A percentile compares a stretch with the other conserved stretches of the same genome.
Conservation (phyloP, 2,797 vertebrate species). For the Sebastes trivittatus region DNA sequence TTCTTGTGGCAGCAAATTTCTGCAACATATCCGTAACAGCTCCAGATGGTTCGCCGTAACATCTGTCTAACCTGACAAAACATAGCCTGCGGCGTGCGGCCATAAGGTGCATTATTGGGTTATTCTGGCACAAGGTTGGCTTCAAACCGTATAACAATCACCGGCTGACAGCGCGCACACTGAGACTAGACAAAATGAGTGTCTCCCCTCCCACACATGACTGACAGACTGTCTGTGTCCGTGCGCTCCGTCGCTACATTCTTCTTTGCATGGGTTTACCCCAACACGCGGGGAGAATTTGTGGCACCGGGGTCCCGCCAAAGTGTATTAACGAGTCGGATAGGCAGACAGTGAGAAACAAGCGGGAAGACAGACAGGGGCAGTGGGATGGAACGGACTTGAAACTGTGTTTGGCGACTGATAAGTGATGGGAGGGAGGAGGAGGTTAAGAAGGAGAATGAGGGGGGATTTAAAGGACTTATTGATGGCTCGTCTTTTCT, state of each 20-base stretch:
- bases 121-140: conserved; percentile 57
- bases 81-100: conserved; percentile 54
- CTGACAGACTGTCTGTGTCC: conserved; percentile 30
- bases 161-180: conserved; percentile 35
- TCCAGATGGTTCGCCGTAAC: conserved; percentile 63
- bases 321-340: conserved; percentile 62
- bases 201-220: conserved; percentile 23
- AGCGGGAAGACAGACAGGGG: conserved; percentile 66
- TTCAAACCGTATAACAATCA: conserved; percentile 52
- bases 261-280: conserved; percentile 10
- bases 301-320: conserved; percentile 43
- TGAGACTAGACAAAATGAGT: conserved; percentile 27
- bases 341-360: conserved; percentile 52
- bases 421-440: conserved; percentile 54
- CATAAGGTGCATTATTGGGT: conserved; percentile 69
- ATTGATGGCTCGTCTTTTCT: conserved; percentile 16
- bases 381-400: conserved; percentile 70
- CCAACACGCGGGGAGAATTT: conserved; percentile 15
- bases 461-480: conserved; percentile 30
- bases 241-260: conserved; percentile 20
- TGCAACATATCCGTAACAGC: conserved; percentile 54
- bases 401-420: conserved; percentile 66
- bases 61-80: conserved; percentile 71
- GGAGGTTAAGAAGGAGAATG: conserved; percentile 34
- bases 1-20: conserved; percentile 29